These are phyloP conservation scores for Heliconius cydno DNA, from an alignment of 2,888 invertebrate species.

Conservation along the genomic window DNA sequence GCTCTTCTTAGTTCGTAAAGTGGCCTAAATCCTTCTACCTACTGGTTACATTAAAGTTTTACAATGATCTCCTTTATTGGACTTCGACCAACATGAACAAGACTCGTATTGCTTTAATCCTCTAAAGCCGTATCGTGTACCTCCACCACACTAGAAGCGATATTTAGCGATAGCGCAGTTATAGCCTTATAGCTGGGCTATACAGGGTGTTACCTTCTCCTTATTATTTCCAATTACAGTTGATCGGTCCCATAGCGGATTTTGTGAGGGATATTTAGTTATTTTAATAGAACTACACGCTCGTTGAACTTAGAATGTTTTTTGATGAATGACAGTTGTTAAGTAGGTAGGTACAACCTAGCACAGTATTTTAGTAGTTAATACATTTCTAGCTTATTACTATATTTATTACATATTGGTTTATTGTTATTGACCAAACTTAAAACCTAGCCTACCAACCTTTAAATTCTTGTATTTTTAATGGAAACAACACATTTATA, in stretches of 20 bases:
- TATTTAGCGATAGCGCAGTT: background rate
- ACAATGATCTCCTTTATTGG: background rate
- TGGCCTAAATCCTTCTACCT: constrained; percentile 12
- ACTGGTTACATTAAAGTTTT: background rate
- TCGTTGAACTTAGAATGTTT: background rate
- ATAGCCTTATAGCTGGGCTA: constrained; percentile 33
- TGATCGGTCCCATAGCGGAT: background rate
- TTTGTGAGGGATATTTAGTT: background rate
- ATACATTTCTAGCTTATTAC: constrained; percentile 10
- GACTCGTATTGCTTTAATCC: constrained; percentile 36
- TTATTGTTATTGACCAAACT: constrained; percentile 18
- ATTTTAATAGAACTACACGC: background rate
- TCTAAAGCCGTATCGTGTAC: background rate
- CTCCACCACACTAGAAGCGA: background rate
- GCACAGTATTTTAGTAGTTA: constrained; percentile 2
- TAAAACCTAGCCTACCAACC: background rate
- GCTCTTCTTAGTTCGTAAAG: background rate
- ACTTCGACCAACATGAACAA: constrained; percentile 50
- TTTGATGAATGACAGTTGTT: background rate
- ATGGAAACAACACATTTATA: constrained; percentile 27
- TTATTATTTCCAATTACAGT: constrained; percentile 38
- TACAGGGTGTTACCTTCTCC: constrained; percentile 75
- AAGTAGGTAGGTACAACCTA: constrained; percentile 7
- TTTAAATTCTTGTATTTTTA: background rate
- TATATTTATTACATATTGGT: background rate